Conservation (phyloP, 2,888 invertebrate species). For the Phaonia tiefii region DNA sequence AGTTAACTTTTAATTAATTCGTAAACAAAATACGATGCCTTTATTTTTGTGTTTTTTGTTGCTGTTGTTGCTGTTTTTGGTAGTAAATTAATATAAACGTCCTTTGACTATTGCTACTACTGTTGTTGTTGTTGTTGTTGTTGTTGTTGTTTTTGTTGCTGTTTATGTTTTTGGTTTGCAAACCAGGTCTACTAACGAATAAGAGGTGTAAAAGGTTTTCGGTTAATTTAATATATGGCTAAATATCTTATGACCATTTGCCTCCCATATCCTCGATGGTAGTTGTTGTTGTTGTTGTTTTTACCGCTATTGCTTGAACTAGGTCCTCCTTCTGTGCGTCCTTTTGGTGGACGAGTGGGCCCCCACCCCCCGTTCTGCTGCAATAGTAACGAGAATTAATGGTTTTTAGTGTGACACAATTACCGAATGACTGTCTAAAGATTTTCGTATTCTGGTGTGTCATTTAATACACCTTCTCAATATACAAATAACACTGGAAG, state of each 20-base stretch:
- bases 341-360: constrained; percentile 57
- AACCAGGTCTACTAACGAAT: background rate
- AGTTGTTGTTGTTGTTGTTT: constrained; percentile 52
- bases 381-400: constrained; percentile 78
- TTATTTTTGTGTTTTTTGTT: constrained; percentile 10
- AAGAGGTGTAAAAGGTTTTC: constrained; percentile 35
- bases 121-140: background rate
- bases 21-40: constrained; percentile 71
- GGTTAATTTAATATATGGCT: constrained; percentile 59
- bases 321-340: constrained; percentile 62
- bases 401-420: constrained; percentile 78
- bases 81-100: constrained; percentile 79
- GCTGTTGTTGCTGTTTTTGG: constrained; percentile 30
- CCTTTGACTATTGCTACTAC: constrained; percentile 38
- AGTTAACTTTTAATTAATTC: constrained; percentile 77
- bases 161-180: too few relatives aligned
- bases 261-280: constrained; percentile 16
- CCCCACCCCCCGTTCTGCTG: constrained; percentile 37
- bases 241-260: constrained; percentile 50
- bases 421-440: constrained; percentile 70
- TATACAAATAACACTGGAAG: background rate
- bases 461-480: constrained; percentile 63
- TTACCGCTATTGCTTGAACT: too few relatives aligned
- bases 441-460: constrained; percentile 57
- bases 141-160: background rate